phyloP scores from a whole-genome alignment of 2,888 invertebrate genomes.

The Latheticus oryzae region DNA sequence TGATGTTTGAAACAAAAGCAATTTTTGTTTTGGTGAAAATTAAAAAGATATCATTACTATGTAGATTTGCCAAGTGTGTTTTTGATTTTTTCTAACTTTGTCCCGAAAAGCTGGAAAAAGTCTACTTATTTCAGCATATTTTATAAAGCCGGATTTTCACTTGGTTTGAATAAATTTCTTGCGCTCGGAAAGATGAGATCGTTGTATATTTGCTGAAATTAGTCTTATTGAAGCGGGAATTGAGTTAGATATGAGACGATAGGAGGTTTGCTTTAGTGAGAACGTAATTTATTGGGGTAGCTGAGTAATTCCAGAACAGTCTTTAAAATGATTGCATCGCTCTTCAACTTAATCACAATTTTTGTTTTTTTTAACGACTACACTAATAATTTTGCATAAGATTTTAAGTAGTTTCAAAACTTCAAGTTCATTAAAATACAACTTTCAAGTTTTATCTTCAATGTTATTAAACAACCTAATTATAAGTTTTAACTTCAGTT shows the following conservation, averaged over 20 bases:
- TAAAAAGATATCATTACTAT: too few relatives aligned
- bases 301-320: conserved; percentile 4
- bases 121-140: background rate
- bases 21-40: too few relatives aligned
- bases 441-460: too few relatives aligned
- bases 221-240: conserved; percentile 24
- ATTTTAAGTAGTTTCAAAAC: too few relatives aligned
- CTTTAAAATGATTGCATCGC: conserved; percentile 5
- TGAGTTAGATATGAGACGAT: conserved; percentile 24
- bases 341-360: conserved; percentile 3
- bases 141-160: conserved; percentile 6
- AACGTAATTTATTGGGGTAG: conserved; percentile 9
- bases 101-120: too few relatives aligned
- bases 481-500: too few relatives aligned
- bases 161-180: conserved; percentile 4
- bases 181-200: background rate
- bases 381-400: too few relatives aligned
- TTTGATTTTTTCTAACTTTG: too few relatives aligned
- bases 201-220: conserved; percentile 21
- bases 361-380: conserved; percentile 2
- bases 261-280: conserved; percentile 12
- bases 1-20: too few relatives aligned
- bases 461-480: too few relatives aligned
- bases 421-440: too few relatives aligned
- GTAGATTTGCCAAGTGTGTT: too few relatives aligned